phyloP scores from a whole-genome alignment of 2,888 invertebrate genomes.

The Cephus sareptanus region DNA sequence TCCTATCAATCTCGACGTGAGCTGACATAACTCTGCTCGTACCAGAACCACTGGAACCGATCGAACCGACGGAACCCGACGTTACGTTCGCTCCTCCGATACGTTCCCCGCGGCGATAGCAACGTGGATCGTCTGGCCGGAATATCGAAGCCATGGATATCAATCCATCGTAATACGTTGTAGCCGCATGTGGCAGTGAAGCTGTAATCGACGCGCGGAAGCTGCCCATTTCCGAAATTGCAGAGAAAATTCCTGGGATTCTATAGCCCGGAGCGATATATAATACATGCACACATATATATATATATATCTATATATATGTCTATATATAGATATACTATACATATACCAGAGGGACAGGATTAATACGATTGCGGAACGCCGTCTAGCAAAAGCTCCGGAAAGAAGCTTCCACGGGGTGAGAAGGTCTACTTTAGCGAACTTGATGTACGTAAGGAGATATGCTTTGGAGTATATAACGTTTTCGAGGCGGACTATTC shows the following conservation, averaged over 20 bases:
- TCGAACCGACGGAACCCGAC: not conserved
- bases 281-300: not conserved
- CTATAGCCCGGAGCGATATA: not conserved
- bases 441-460: not conserved
- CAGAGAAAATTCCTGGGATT: not conserved
- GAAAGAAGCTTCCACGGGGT: not conserved
- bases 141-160: conserved; percentile 20
- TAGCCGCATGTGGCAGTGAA: not conserved
- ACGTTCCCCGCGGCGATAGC: conserved; percentile 15
- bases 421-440: not conserved
- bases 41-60: not conserved
- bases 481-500: not conserved
- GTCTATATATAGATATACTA: not conserved
- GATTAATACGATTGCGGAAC: not conserved
- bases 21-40: not conserved
- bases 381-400: not conserved
- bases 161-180: not conserved
- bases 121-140: conserved; percentile 16
- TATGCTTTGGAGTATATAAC: not conserved
- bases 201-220: not conserved
- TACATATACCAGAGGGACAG: not conserved
- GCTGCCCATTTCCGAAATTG: not conserved
- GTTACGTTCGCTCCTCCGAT: conserved; percentile 19
- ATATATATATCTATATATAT: no score
- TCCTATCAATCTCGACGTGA: not conserved